Evolutionary conservation across 1,140 invertebrate genomes (phyloP).

Genomic region (Schlechtendalia chinensis): DNA sequence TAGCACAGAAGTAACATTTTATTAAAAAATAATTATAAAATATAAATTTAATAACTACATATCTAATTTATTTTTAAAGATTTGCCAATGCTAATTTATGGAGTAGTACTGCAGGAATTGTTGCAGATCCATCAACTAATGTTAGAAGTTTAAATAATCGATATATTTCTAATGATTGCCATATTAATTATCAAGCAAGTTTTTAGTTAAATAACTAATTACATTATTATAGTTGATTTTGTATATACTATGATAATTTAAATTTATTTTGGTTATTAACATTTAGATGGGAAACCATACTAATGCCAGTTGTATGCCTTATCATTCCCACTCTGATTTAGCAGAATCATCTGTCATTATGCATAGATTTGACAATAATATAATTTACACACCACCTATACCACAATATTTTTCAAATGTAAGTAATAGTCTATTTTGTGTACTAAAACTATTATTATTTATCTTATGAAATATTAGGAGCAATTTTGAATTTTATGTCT

Average conservation of each 20-base stretch:
- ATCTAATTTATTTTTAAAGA: slow-evolving; percentile 6
- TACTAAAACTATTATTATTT: neutral
- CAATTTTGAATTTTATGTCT: too few relatives aligned
- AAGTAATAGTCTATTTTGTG: neutral
- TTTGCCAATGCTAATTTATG: slow-evolving; percentile 44
- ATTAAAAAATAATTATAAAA: neutral
- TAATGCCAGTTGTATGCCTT: slow-evolving; percentile 25
- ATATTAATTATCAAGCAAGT: slow-evolving; percentile 42
- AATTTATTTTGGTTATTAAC: neutral
- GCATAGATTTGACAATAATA: slow-evolving; percentile 24
- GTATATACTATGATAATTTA: neutral
- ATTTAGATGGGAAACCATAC: slow-evolving; percentile 11
- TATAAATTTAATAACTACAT: neutral
- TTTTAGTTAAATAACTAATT: neutral
- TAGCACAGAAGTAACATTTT: slow-evolving; percentile 65
- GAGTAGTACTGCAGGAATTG: slow-evolving; percentile 29
- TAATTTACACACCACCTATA: slow-evolving; percentile 27
- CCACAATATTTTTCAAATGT: slow-evolving; percentile 26
- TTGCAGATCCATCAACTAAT: slow-evolving; percentile 28
- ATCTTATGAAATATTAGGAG: too few relatives aligned
- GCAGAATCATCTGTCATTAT: slow-evolving; percentile 24
- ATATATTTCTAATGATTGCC: slow-evolving; percentile 25
- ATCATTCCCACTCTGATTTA: slow-evolving; percentile 42
- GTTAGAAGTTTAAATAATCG: slow-evolving; percentile 13
- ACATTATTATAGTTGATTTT: neutral